Percentiles rank a stretch among this genome's conserved stretches.
Evolutionary conservation across 2,797 vertebrate species (phyloP).

Genomic region (Hydrolagus colliei): DNA sequence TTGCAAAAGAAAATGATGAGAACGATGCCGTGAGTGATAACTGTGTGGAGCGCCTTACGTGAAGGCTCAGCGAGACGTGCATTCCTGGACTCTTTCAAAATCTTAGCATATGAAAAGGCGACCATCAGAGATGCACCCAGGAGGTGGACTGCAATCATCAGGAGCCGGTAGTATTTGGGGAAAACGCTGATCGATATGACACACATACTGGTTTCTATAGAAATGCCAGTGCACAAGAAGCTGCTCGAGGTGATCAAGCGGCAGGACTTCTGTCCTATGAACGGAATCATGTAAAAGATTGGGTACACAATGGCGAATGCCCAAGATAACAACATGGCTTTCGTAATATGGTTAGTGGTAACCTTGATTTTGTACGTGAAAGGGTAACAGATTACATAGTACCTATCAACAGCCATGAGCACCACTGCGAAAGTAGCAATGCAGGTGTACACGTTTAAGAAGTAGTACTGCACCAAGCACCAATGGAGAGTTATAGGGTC

Average conservation of each 20-base stretch:
- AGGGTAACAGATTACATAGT: background rate
- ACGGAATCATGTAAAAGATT: conserved; percentile 6
- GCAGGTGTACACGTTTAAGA: background rate
- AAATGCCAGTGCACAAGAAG: conserved; percentile 14
- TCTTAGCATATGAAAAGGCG: conserved; percentile 26
- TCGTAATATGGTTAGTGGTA: background rate
- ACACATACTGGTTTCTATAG: background rate
- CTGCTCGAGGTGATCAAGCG: background rate
- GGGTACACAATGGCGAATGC: conserved; percentile 16
- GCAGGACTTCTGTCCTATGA: background rate
- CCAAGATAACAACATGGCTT: background rate
- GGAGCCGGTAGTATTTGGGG: background rate
- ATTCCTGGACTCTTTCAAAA: background rate
- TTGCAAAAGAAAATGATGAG: background rate
- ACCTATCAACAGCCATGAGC: conserved; percentile 11
- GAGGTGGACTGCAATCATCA: conserved; percentile 11
- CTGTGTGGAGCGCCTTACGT: background rate
- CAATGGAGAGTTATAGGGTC: background rate
- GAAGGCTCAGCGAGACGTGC: conserved; percentile 1
- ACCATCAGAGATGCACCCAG: background rate
- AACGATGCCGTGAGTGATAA: background rate
- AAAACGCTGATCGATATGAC: conserved; percentile 22
- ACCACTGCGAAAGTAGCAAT: background rate
- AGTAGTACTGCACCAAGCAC: conserved; percentile 10
- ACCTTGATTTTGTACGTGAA: background rate